Conservation (phyloP, 2,888 invertebrate genomes). For the Polymixis lichenea region DNA sequence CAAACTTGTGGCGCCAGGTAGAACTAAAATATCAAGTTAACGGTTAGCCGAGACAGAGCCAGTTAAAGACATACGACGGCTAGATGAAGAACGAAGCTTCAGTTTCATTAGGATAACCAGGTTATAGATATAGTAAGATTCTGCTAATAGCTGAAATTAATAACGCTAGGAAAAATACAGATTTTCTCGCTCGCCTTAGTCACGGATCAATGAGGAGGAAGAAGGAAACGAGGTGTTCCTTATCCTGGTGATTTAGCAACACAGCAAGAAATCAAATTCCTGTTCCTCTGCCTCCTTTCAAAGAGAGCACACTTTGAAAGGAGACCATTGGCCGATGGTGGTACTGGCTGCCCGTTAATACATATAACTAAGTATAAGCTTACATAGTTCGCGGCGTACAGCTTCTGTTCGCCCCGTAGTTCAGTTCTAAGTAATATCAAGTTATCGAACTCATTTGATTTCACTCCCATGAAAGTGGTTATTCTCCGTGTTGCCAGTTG, state of each 20-base stretch:
- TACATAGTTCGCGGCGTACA: neutral
- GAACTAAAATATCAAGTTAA: constrained; percentile 22
- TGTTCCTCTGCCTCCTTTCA: too few species aligned
- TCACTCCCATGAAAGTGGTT: constrained; percentile 10
- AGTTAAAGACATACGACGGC: too few species aligned
- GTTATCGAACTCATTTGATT: neutral
- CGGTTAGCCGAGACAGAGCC: too few species aligned
- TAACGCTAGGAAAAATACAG: neutral
- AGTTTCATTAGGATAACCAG: too few species aligned
- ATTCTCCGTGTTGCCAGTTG: neutral
- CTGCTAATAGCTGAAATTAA: too few species aligned
- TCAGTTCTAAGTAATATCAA: neutral
- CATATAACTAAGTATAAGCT: neutral
- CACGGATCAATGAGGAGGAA: neutral
- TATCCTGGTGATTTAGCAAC: neutral
- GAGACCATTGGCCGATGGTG: neutral
- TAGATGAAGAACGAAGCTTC: too few species aligned
- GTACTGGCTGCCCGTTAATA: too few species aligned
- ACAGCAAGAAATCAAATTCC: neutral
- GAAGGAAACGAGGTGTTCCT: neutral
- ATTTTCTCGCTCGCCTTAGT: neutral
- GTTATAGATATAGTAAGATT: too few species aligned
- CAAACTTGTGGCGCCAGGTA: constrained; percentile 1
- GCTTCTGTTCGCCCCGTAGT: neutral
- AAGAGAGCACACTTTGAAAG: neutral